Evolutionary conservation across 2,888 invertebrate genomes (phyloP).

Genomic region (Orthosia gothica): DNA sequence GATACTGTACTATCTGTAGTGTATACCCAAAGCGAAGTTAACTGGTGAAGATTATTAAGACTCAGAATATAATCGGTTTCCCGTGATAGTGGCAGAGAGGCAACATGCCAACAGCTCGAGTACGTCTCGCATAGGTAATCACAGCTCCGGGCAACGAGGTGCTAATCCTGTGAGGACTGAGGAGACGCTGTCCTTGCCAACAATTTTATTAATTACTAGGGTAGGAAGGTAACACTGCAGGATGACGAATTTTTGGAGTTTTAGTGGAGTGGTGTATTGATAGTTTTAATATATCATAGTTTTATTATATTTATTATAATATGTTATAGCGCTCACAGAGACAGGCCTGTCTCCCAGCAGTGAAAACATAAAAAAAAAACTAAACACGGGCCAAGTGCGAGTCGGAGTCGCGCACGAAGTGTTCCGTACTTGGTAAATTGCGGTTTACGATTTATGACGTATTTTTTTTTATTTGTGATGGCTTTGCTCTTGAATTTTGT

Average conservation of each 20-base stretch:
- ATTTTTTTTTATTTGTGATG: no score
- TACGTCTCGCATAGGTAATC: not conserved
- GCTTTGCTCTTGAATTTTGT: no score
- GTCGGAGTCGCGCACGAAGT: no score
- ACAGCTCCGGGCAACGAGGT: not conserved
- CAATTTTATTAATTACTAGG: not conserved
- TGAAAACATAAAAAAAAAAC: no score
- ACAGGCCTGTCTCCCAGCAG: no score
- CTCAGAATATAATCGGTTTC: slow-evolving; percentile 1
- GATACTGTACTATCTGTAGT: not conserved
- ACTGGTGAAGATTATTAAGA: not conserved
- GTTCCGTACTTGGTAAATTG: no score
- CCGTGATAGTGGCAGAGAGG: not conserved
- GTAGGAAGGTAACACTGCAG: not conserved
- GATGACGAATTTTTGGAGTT: not conserved
- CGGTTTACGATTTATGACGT: no score
- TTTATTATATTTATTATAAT: no score
- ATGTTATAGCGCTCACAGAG: no score
- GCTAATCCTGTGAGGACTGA: not conserved
- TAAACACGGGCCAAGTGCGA: no score
- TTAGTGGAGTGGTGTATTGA: no score
- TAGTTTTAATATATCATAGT: no score
- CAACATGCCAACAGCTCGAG: not conserved
- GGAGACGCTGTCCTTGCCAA: not conserved
- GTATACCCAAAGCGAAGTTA: not conserved